phyloP scores from a whole-genome alignment of 2,888 invertebrate genomes.

The Luperina testacea region DNA sequence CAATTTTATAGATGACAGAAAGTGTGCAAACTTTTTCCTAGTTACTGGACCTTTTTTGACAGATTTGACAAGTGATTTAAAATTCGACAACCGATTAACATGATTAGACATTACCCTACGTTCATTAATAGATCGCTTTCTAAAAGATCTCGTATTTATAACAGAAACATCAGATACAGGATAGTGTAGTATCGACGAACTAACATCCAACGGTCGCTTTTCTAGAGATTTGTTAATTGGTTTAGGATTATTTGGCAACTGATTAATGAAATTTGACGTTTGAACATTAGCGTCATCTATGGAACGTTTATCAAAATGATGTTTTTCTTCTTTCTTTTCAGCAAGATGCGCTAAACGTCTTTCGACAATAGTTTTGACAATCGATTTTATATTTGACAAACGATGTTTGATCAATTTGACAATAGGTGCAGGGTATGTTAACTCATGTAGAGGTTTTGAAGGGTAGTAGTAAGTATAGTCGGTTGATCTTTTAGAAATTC shows the following conservation, averaged over 20 bases:
- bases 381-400: conserved; percentile 46
- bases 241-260: conserved; percentile 5
- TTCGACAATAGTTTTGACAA: conserved; percentile 53
- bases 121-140: conserved; percentile 52
- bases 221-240: conserved; percentile 50
- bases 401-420: conserved; percentile 53
- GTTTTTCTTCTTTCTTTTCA: conserved; percentile 52
- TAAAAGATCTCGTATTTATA: conserved; percentile 63
- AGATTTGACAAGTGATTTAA: conserved; percentile 53
- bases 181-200: conserved; percentile 28
- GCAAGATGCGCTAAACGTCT: conserved; percentile 47
- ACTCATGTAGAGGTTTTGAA: conserved; percentile 45
- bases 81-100: conserved; percentile 19
- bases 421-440: conserved; percentile 42
- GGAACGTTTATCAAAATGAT: conserved; percentile 54
- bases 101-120: conserved; percentile 20
- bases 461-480: conserved; percentile 51
- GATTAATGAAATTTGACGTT: conserved; percentile 33
- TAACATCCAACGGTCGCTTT: conserved; percentile 39
- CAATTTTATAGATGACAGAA: background rate
- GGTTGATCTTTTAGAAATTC: conserved; percentile 54
- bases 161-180: conserved; percentile 48
- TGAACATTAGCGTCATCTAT: conserved; percentile 28
- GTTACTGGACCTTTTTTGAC: conserved; percentile 34
- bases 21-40: conserved; percentile 36